phyloP scores from a whole-genome alignment of 2,113 vertebrate genomes.

The Menura novaehollandiae region DNA sequence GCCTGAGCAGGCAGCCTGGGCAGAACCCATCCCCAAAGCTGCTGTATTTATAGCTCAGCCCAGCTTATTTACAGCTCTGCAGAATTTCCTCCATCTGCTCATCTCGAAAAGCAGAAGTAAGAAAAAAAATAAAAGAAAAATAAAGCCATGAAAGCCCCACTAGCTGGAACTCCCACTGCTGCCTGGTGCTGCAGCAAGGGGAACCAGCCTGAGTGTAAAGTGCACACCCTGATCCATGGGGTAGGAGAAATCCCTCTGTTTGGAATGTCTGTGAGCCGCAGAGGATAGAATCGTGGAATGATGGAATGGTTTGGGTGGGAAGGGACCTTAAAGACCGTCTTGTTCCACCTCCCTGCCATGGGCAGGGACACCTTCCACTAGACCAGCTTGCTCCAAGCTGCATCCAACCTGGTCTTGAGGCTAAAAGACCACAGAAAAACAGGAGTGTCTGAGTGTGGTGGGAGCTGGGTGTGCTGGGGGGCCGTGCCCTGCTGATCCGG shows the following conservation, averaged over 20 bases:
- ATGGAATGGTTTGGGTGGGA: neutral
- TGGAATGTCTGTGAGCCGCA: neutral
- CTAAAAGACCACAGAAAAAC: neutral
- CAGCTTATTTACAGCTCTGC: neutral
- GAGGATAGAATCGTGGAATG: neutral
- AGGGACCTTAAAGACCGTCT: neutral
- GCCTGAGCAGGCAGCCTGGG: neutral
- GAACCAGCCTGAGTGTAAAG: neutral
- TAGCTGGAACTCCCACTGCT: neutral
- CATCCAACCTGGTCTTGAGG: neutral
- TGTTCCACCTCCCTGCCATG: neutral
- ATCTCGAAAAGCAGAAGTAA: neutral
- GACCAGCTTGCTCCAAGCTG: neutral
- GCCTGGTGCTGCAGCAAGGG: neutral
- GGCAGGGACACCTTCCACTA: neutral
- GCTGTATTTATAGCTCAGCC: neutral
- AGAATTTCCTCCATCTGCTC: conserved; percentile 21
- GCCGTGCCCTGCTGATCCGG: accelerated
- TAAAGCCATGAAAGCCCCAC: neutral
- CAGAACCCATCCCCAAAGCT: neutral
- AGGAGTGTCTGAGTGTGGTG: neutral
- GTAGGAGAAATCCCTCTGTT: neutral
- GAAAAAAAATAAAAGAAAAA: neutral
- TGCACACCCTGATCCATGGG: accelerated
- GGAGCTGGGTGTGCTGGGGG: neutral